Evolutionary conservation across 2,797 vertebrate genomes (phyloP), one percentile per base, ranked within the genome.

Genomic region (Hoplostethus mediterraneus): DNA sequence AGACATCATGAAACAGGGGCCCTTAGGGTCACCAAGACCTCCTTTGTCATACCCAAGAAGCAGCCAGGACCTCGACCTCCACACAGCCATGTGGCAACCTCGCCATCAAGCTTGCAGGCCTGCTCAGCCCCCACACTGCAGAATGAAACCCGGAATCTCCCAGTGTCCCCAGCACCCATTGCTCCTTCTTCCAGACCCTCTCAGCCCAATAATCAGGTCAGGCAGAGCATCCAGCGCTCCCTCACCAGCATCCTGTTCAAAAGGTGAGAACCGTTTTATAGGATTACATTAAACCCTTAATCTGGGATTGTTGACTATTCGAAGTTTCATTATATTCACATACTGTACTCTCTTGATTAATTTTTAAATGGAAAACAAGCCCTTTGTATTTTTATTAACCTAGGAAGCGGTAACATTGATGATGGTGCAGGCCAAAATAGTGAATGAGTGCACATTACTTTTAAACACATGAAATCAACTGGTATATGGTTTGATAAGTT

Each of bases 171-270:
- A 0, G 85, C 92, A 1, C 94, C 94, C 17, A 94, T 89, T 17
- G 96, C 95, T 72, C 85, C 92, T 0, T 89, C 92, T 0, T 90
- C 93, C 14, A 87, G 72, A 66, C 84, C 94, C 3, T 71, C 96
- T 13, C 96, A 96, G 56, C 96, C 97, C 67, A 98, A 97, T 81
- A 96, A 93, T 44, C 97, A 97, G 87, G 95, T 99, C 75, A 95
- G 98, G 40, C 97, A 99, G 80, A 98, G 97, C 78, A 97, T 99
- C 84, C 95, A 98, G 52, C 95, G 96, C 17, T 97, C 97, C 2
- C 93, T 99, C 55, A 95, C 94, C 73, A 94, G 96, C 85, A 97
- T 97, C 86, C 88, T 99, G 51, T 94, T 93, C 90, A 98, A 97
- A 93, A 98, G 98, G 98, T 99, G 88, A 93, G 96, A 67, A 47